Percentiles rank a stretch among this genome's conserved stretches.
These are phyloP conservation scores for Fukomys damarensis DNA, from an alignment of 2,113 vertebrate species.

Conservation along the genomic window DNA sequence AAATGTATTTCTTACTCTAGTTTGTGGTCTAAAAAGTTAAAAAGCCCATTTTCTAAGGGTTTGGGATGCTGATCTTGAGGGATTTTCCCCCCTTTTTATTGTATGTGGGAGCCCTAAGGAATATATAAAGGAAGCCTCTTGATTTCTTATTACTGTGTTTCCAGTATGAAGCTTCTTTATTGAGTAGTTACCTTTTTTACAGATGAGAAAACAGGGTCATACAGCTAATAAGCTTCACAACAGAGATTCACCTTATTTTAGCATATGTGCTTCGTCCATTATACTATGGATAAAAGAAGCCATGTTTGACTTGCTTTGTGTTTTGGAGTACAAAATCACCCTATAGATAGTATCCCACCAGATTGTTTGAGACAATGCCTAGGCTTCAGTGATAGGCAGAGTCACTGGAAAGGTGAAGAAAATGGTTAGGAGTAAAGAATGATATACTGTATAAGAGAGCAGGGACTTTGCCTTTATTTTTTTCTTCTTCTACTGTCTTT, in stretches of 20 bases:
- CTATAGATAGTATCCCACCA: background rate
- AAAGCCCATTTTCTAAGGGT: slow-evolving; percentile 20
- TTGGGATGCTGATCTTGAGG: slow-evolving; percentile 24
- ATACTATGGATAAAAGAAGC: background rate
- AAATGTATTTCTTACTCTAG: slow-evolving; percentile 30
- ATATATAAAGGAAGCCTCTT: slow-evolving; percentile 28
- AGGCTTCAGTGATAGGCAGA: slow-evolving; percentile 15
- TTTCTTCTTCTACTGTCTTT: background rate
- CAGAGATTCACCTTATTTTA: slow-evolving; percentile 33
- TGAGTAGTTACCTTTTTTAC: slow-evolving; percentile 15
- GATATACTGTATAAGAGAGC: background rate
- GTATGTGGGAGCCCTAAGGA: slow-evolving; percentile 29
- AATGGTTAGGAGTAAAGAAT: slow-evolving; percentile 26
- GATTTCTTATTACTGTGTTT: slow-evolving; percentile 2
- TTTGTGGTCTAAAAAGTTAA: slow-evolving; percentile 45
- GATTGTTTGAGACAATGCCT: background rate
- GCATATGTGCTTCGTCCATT: background rate
- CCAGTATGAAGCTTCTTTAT: background rate
- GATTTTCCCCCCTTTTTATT: background rate
- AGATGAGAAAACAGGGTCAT: slow-evolving; percentile 21
- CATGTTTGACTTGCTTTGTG: background rate
- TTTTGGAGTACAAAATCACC: slow-evolving; percentile 14
- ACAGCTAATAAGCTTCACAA: background rate
- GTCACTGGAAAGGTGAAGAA: slow-evolving; percentile 17
- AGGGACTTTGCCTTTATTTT: slow-evolving; percentile 20